Evolutionary conservation across 1,140 invertebrate genomes (phyloP).

Genomic region (Megalopta genalis): DNA sequence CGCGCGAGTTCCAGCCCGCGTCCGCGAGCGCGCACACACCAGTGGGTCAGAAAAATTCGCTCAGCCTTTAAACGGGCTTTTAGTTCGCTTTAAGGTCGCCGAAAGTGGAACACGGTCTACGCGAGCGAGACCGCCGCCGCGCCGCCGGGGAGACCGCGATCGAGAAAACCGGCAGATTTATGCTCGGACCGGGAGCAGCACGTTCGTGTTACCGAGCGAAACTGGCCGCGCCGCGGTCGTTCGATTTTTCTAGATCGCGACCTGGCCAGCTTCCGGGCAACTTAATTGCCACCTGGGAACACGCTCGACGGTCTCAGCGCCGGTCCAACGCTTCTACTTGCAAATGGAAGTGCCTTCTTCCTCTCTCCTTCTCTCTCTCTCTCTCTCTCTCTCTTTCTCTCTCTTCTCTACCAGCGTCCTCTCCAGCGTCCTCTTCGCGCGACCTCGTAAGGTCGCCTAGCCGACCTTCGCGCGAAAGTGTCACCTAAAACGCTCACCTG

Average conservation of each 20-base stretch:
- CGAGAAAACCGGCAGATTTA: slow-evolving; percentile 58
- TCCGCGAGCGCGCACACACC: slow-evolving; percentile 18
- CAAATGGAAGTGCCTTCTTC: no score
- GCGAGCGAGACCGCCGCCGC: neutral
- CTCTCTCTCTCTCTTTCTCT: no score
- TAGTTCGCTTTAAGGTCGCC: slow-evolving; percentile 59
- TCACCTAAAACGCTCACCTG: slow-evolving; percentile 39
- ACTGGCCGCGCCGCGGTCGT: slow-evolving; percentile 2
- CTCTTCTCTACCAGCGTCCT: no score
- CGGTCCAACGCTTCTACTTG: no score
- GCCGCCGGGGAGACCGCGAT: slow-evolving; percentile 25
- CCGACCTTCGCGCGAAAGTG: slow-evolving; percentile 55
- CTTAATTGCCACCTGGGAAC: no score
- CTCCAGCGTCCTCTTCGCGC: neutral
- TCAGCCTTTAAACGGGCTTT: slow-evolving; percentile 61
- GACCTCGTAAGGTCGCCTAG: slow-evolving; percentile 54
- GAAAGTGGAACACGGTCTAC: slow-evolving; percentile 59
- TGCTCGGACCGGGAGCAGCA: neutral
- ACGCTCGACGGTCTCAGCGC: no score
- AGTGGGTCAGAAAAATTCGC: slow-evolving; percentile 65
- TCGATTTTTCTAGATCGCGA: neutral
- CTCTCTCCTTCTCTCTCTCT: no score
- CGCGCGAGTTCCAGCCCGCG: no score
- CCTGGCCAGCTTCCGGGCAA: no score
- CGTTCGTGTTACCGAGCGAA: neutral